A percentile compares a stretch with the other conserved stretches of the same genome.
These are phyloP conservation scores for Arctocebus calabarensis DNA, from an alignment of 2,797 vertebrate genomes.

Conservation along the genomic window DNA sequence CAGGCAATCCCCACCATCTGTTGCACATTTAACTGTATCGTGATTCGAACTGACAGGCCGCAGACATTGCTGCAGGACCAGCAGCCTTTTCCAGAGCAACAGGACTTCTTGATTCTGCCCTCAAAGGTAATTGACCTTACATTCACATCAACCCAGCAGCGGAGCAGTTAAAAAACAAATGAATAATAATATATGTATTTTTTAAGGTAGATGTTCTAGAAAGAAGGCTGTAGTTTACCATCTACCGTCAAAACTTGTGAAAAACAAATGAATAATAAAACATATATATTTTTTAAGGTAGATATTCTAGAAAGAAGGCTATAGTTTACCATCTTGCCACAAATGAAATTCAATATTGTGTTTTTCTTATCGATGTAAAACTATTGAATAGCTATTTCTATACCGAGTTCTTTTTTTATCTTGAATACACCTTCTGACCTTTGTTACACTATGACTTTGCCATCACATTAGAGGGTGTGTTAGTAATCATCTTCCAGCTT, in stretches of 20 bases:
- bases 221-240: background rate
- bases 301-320: background rate
- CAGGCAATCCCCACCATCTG: background rate
- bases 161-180: background rate
- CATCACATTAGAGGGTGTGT: background rate
- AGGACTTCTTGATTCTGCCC: background rate
- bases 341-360: background rate
- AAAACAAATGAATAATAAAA: background rate
- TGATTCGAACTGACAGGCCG: background rate
- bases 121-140: background rate
- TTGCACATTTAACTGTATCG: background rate
- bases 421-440: background rate
- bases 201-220: background rate
- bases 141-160: background rate
- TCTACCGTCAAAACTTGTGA: no score
- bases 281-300: background rate
- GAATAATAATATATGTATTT: background rate
- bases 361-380: background rate
- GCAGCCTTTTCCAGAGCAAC: background rate
- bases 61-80: background rate
- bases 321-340: background rate
- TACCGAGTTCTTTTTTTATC: background rate
- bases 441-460: background rate
- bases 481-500: background rate
- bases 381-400: background rate